These are phyloP conservation scores for Staurois parvus DNA, from an alignment of 2,797 vertebrate species.

Conservation along the genomic window DNA sequence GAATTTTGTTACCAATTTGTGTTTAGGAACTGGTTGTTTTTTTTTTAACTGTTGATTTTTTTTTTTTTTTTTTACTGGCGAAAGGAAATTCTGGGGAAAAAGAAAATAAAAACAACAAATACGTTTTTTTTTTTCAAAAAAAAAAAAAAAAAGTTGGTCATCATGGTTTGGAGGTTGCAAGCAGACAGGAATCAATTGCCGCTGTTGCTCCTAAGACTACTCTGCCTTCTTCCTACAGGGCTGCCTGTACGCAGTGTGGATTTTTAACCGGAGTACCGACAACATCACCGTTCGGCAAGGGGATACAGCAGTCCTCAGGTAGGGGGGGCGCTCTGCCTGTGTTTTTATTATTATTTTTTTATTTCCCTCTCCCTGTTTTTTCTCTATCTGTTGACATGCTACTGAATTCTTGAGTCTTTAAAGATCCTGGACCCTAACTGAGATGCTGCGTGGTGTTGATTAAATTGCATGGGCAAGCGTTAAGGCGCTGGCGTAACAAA, in stretches of 20 bases:
- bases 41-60: conserved; percentile 54
- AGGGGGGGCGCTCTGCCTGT: conserved; percentile 74
- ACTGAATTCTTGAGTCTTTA: conserved; percentile 68
- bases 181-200: conserved; percentile 91
- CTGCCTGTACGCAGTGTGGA: conserved; percentile 98
- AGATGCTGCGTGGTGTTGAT: background rate
- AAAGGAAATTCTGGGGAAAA: conserved; percentile 61
- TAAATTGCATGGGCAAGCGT: background rate
- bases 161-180: conserved; percentile 90
- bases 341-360: conserved; percentile 22
- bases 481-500: background rate
- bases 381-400: conserved; percentile 58
- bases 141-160: conserved; percentile 67
- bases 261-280: conserved; percentile 96
- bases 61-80: conserved; percentile 63
- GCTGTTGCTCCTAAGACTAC: conserved; percentile 94
- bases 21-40: too few species aligned
- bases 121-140: background rate
- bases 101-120: too few species aligned
- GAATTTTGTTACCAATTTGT: background rate
- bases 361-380: background rate
- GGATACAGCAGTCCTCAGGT: conserved; percentile 98
- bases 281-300: conserved; percentile 99
- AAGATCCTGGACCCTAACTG: conserved; percentile 38
- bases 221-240: conserved; percentile 99